These are phyloP conservation scores for Lagopus muta DNA, from an alignment of 2,113 vertebrate genomes.

Conservation along the genomic window DNA sequence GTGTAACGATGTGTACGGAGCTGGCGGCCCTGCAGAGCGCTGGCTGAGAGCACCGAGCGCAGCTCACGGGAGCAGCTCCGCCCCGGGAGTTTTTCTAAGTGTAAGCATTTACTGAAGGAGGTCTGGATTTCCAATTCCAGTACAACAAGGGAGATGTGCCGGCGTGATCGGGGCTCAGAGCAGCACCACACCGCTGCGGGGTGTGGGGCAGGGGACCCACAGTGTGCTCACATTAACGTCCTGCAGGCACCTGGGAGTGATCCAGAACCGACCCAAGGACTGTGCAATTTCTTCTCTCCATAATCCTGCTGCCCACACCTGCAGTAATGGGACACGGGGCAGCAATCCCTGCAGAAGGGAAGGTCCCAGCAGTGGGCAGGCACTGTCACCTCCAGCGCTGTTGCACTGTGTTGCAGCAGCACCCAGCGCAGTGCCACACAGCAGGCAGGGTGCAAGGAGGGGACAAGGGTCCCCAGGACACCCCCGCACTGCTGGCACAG, in stretches of 20 bases:
- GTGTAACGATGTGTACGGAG: constrained; percentile 2
- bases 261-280: neutral
- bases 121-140: neutral
- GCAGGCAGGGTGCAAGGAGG: neutral
- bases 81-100: neutral
- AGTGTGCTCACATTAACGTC: neutral
- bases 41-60: neutral
- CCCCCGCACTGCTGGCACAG: no score
- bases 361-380: neutral
- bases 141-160: neutral
- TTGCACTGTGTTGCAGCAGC: no score
- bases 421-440: neutral
- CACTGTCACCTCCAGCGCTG: neutral
- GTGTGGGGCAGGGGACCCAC: neutral
- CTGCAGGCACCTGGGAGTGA: rapidly evolving
- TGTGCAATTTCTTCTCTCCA: neutral
- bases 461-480: neutral
- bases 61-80: neutral
- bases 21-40: neutral
- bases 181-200: neutral
- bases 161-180: rapidly evolving
- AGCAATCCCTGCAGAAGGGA: neutral
- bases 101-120: neutral
- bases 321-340: neutral
- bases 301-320: neutral